Evolutionary conservation across 1,140 invertebrate genomes (phyloP), one percentile per base, ranked within the genome.

Genomic region (Stratiolaelaps scimitus): DNA sequence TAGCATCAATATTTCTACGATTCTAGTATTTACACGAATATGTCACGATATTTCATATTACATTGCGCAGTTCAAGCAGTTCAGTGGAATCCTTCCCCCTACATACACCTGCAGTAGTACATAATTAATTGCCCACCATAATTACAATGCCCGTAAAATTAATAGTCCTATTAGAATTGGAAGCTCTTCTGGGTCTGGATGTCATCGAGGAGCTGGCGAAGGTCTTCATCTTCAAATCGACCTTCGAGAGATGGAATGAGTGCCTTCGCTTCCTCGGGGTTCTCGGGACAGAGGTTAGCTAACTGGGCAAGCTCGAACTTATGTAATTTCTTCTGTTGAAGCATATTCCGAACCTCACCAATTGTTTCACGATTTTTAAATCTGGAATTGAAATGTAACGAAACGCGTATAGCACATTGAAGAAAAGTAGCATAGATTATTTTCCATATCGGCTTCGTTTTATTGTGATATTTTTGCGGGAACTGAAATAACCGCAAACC

Each of bases 281-380:
- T 92, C 80, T 98, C 93, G 0, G 96, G 96, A 75, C 92, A 97
- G 1, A 99, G 77, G 79, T 99, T 99, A 1, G 93, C 93, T 65
- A 99, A 79, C 26, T 93, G 89, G 1, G 96, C 94, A 23, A 98
- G 78, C 76, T 99, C 96, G 79, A 98, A 99, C 79, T 98, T 98
- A 76, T 98, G 95, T 10, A 99, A 77, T 74, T 95, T 93, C 73
- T 95, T 97, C 73, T 89, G 87, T 77, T 86, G 87, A n/a, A 95
- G 76, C 66, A 94, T 81, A 77, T 90, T 64, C 72, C 95, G 81
- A 7, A 98, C 90, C 56, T 92, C 87, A 65, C 88, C 83, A 67
- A 99, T 98, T 7, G 92, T 97, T 78, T 98, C 94, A 73, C 94
- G 89, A 74, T 97, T 98, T 76, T 95, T 96, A 75, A 98, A 97